Evolutionary conservation across 2,797 vertebrate species (phyloP), one percentile per base, ranked within the genome.

Genomic region (Onychomys torridus): DNA sequence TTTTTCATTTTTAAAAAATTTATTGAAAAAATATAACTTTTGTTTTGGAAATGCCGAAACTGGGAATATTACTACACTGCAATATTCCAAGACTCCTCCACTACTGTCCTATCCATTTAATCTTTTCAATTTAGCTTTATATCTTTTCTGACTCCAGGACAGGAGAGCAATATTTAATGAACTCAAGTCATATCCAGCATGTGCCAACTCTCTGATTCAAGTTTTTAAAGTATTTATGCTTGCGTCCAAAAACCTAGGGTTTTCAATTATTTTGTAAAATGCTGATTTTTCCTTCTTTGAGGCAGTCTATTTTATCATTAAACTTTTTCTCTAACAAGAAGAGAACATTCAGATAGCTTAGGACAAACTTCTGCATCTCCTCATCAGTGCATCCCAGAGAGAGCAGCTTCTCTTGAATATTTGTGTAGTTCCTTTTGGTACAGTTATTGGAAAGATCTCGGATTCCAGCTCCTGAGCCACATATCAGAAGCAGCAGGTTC

Each of bases 361-460:
- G 81, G 63, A 99, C 91, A 92, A 99, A 95, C 79, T 97, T 98
- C 63, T 97, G 98, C 0, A 99, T 27, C 11, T 99, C 97, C 1
- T 69, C 63, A 92, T 97, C 95, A 65, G 34, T 90, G 95, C 98
- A 99, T 23, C 98, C 98, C 40, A 98, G 95, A 29, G 88, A 97
- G 21, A 34, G 6, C 69, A 99, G 95, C 92, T 98, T 99, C 89
- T 98, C 43, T 69, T 98, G 97, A 59, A 99, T 97, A 92, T 49
- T 98, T 71, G 6, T 93, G 27, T 99, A 97, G 97, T 98, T 99
- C 3, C 97, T 99, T 97, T 98, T 99, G 61, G 98, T 81, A 95
- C 97, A 98, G 25, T 98, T 98, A 59, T 96, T 99, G 73, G 99
- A 99, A 73, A 99, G 98, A 91, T 99, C 99, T 84, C 99, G 97